A percentile compares a stretch with the other conserved stretches of the same genome.
phyloP scores from a whole-genome alignment of 1,140 invertebrate genomes.

The Ceratina japonica region DNA sequence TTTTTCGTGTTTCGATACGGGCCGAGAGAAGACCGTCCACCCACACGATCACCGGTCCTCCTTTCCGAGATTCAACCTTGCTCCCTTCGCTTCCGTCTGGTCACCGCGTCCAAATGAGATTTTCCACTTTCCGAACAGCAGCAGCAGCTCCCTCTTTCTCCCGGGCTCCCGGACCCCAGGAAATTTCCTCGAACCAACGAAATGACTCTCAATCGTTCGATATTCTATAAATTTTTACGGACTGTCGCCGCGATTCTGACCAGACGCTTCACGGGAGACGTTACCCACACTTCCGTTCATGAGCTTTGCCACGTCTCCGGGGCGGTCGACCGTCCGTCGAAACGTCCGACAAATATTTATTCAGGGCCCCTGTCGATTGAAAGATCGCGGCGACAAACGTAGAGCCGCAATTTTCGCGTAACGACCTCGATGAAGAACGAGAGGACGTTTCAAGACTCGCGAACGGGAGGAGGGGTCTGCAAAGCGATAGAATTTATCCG shows the following conservation, averaged over 20 bases:
- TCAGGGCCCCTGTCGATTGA: too few species aligned
- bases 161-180: constrained; percentile 5
- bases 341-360: too few species aligned
- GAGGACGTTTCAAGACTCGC: too few species aligned
- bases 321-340: too few species aligned
- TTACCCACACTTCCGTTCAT: too few species aligned
- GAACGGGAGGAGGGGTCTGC: too few species aligned
- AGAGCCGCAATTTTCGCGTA: too few species aligned
- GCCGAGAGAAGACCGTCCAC: constrained; percentile 17
- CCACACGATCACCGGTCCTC: constrained; percentile 35
- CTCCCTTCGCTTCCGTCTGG: constrained; percentile 48
- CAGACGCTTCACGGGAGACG: too few species aligned
- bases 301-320: too few species aligned
- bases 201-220: constrained; percentile 35
- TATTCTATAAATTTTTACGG: constrained; percentile 50
- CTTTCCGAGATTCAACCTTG: constrained; percentile 41
- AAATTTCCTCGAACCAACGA: constrained; percentile 34
- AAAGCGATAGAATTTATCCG: too few species aligned
- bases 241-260: not conserved
- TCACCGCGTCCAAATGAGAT: constrained; percentile 61
- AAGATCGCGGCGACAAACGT: too few species aligned
- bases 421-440: too few species aligned
- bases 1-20: constrained; percentile 13
- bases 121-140: constrained; percentile 47
- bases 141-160: constrained; percentile 4